Evolutionary conservation across 2,888 invertebrate species (phyloP), one percentile per base, ranked within the genome.

Genomic region (Elmis aenea): DNA sequence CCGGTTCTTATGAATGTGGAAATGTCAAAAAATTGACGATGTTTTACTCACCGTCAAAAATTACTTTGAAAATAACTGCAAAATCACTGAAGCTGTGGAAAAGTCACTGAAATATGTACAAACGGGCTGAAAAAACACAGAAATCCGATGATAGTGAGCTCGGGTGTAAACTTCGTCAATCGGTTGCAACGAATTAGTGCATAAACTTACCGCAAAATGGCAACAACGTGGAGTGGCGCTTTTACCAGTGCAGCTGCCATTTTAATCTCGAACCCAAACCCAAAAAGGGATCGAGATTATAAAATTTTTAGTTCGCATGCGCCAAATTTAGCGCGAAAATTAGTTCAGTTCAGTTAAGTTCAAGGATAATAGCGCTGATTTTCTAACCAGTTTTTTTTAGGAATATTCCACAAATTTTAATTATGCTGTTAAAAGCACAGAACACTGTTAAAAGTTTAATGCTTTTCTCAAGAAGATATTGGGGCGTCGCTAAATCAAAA

Each of bases 111-210:
- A 8, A 6, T 18, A 18, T 18, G 5, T 18, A 18, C 18, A 18
- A 18, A 6, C 8, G n/a, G n/a, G n/a, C n/a, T n/a, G n/a, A n/a
- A n/a, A n/a, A n/a, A n/a, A n/a, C n/a, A n/a, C n/a, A n/a, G n/a
- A n/a, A n/a, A n/a, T n/a, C n/a, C 18, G 8, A 5, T 18, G 18
- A 18, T 6, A 6, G 18, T 18, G 18, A 53, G 56, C 50, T 59
- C 62, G 59, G 62, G 62, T 61, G 62, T 62, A 63, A 61, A 63
- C 63, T 64, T 62, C 55, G 58, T 52, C 55, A 54, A 58, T 55
- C 18, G 8, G 18, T 6, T 18, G 5, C 18, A 5, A n/a, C n/a
- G n/a, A n/a, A n/a, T 8, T 18, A 18, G 18, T 18, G 5, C 5
- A 18, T 5, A 5, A 6, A 6, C 18, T 18, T 5, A 18, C 18